Evolutionary conservation across 1,140 invertebrate species (phyloP).

Genomic region (Aethina tumida): DNA sequence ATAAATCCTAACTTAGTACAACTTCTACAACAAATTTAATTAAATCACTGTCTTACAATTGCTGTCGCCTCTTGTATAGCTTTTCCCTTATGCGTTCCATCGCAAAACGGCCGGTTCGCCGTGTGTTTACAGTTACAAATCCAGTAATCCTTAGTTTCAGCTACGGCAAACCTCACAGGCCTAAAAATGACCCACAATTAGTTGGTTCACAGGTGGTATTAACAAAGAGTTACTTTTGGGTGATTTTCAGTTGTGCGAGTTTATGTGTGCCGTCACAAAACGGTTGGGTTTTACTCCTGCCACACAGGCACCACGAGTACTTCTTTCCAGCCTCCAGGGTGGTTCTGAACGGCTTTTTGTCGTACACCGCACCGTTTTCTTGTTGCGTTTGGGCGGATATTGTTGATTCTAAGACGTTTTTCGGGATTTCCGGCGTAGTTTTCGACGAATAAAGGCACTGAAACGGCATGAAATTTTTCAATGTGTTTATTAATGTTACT

Average conservation of each 20-base stretch:
- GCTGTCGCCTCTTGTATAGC: constrained; percentile 48
- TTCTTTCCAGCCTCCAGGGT: constrained; percentile 62
- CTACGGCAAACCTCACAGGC: constrained; percentile 75
- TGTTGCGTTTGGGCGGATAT: constrained; percentile 49
- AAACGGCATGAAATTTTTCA: too few relatives aligned
- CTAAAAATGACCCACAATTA: constrained; percentile 34
- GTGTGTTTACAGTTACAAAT: constrained; percentile 98
- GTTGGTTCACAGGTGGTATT: neutral
- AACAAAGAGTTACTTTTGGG: constrained; percentile 41
- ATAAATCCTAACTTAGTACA: too few relatives aligned
- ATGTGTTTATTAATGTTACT: too few relatives aligned
- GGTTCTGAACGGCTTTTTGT: constrained; percentile 83
- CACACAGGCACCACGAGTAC: constrained; percentile 94
- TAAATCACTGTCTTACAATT: constrained; percentile 21
- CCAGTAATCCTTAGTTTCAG: constrained; percentile 91
- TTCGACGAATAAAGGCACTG: constrained; percentile 6
- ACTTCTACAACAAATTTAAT: constrained; percentile 3
- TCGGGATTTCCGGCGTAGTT: constrained; percentile 37
- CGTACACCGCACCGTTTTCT: constrained; percentile 65
- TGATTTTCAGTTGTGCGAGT: constrained; percentile 59
- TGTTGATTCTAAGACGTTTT: constrained; percentile 48
- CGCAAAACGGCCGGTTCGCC: constrained; percentile 89
- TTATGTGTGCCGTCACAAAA: constrained; percentile 92
- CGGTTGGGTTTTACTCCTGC: constrained; percentile 82
- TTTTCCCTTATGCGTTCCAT: constrained; percentile 80